Evolutionary conservation across 2,888 invertebrate species (phyloP).

Genomic region (Caenorhabditis virilis): DNA sequence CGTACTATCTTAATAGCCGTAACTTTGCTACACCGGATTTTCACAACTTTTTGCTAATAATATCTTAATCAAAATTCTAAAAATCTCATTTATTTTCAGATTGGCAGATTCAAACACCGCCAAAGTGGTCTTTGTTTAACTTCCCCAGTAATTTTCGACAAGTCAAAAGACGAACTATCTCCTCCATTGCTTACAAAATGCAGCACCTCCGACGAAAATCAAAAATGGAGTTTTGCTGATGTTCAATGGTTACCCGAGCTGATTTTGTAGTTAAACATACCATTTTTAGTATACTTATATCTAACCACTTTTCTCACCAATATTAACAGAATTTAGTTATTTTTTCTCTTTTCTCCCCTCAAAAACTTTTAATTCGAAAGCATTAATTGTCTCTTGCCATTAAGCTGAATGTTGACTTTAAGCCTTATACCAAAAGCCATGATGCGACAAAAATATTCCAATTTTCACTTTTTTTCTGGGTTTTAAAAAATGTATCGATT

Average conservation of each 20-base stretch:
- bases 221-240: constrained; percentile 28
- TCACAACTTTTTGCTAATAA: too few species aligned
- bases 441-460: constrained; percentile 7
- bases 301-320: not conserved
- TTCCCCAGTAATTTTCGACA: constrained; percentile 22
- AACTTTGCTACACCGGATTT: too few species aligned
- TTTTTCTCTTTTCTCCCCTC: not conserved
- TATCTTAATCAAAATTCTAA: too few species aligned
- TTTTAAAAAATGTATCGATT: constrained; percentile 1
- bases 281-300: not conserved
- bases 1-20: too few species aligned
- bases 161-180: constrained; percentile 30
- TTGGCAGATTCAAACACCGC: constrained; percentile 47
- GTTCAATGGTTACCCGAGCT: constrained; percentile 15
- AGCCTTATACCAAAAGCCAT: constrained; percentile 32
- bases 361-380: constrained; percentile 18
- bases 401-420: constrained; percentile 18
- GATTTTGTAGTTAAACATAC: not conserved
- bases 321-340: not conserved
- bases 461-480: constrained; percentile 2
- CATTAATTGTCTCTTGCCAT: constrained; percentile 30
- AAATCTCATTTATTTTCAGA: too few species aligned
- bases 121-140: constrained; percentile 60
- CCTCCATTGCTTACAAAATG: constrained; percentile 29
- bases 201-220: constrained; percentile 12